Conservation (phyloP, 30 jellyfish, hydroid and myxozoan genomes). For the Cassiopea xamachana region DNA sequence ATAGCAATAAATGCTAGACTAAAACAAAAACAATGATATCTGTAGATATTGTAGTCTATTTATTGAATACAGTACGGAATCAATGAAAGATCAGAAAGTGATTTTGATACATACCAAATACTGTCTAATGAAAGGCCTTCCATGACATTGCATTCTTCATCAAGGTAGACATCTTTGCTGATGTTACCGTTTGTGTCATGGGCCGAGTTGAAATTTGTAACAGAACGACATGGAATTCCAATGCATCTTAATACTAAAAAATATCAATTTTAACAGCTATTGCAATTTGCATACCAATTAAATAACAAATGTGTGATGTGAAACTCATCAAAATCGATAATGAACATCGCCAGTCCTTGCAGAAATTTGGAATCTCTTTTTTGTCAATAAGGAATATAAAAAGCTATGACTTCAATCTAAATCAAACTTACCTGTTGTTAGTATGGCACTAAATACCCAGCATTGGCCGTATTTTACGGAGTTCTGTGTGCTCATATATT, state of each 20-base stretch:
- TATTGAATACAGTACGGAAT: too few species aligned
- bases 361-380: too few species aligned
- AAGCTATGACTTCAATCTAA: too few species aligned
- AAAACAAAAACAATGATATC: too few species aligned
- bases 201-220: constrained; percentile 96
- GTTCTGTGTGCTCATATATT: constrained; percentile 57
- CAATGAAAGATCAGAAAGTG: too few species aligned
- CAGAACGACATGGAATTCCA: constrained; percentile 95
- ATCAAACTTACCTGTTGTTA: constrained; percentile 72
- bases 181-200: constrained; percentile 88
- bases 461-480: constrained; percentile 97
- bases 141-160: constrained; percentile 76
- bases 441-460: constrained; percentile 98
- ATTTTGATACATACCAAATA: constrained; percentile 63
- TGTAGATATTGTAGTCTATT: too few species aligned
- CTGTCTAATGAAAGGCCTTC: constrained; percentile 70
- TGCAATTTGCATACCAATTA: background rate
- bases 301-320: background rate
- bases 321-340: too few species aligned
- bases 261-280: background rate
- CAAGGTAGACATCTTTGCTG: constrained; percentile 76
- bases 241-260: constrained; percentile 82
- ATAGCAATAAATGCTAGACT: too few species aligned
- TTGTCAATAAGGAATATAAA: too few species aligned
- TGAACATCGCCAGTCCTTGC: too few species aligned